These are phyloP conservation scores for Pseudomugil tenellus DNA, from an alignment of 2,797 vertebrate species.

Conservation along the genomic window DNA sequence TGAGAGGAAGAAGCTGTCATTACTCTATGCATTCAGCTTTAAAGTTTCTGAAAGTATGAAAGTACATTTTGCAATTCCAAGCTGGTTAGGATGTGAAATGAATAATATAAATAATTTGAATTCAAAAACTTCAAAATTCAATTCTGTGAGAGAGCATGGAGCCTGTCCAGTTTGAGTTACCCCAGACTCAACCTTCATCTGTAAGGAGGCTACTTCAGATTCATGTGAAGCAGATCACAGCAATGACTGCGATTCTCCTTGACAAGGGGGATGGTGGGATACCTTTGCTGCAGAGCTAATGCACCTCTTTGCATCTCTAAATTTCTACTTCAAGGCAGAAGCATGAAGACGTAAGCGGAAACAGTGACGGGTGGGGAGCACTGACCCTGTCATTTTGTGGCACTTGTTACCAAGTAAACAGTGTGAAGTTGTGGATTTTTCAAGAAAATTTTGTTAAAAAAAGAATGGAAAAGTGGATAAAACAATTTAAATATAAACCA, in stretches of 20 bases:
- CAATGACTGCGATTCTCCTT: background rate
- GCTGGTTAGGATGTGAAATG: too few species aligned
- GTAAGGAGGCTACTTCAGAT: slow-evolving; percentile 19
- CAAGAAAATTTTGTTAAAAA: too few species aligned
- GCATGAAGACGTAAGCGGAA: slow-evolving; percentile 32
- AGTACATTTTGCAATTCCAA: too few species aligned
- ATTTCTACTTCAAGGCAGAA: slow-evolving; percentile 34
- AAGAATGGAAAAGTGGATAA: background rate
- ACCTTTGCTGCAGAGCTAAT: background rate
- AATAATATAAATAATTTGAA: background rate
- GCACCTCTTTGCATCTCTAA: slow-evolving; percentile 11
- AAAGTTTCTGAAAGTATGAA: background rate
- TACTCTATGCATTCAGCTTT: background rate
- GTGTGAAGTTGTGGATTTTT: background rate
- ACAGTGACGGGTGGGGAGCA: slow-evolving; percentile 13
- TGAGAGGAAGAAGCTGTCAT: too few species aligned
- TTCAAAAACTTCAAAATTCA: background rate
- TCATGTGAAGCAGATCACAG: slow-evolving; percentile 31
- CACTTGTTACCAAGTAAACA: slow-evolving; percentile 10
- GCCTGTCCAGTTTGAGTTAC: slow-evolving; percentile 34
- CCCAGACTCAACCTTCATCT: background rate
- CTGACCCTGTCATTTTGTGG: slow-evolving; percentile 42
- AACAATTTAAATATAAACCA: background rate
- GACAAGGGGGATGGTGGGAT: background rate
- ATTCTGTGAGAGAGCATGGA: background rate